Evolutionary conservation across 2,888 invertebrate species (phyloP).

Genomic region (Caenorhabditis sp.): DNA sequence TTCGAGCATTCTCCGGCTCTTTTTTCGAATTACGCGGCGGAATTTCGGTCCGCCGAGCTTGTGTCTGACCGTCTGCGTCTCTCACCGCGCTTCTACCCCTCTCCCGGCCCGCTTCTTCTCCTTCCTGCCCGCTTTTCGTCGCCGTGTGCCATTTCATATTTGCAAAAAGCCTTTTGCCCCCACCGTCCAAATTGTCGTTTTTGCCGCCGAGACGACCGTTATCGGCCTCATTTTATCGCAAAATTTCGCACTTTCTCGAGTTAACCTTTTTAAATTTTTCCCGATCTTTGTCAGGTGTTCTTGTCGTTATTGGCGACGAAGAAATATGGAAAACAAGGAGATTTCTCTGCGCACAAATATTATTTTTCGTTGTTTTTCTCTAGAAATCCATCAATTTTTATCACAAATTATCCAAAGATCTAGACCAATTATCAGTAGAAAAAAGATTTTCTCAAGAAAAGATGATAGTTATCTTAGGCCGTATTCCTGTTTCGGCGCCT

Average conservation of each 20-base stretch:
- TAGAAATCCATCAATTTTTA: no score
- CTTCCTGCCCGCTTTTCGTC: no score
- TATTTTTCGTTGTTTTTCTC: no score
- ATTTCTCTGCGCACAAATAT: no score
- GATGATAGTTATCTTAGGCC: conserved; percentile 36
- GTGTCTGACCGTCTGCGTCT: conserved; percentile 31
- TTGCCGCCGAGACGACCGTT: no score
- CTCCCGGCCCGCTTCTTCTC: conserved; percentile 8
- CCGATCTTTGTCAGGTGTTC: background rate
- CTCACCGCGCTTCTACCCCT: background rate
- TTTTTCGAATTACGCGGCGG: conserved; percentile 10
- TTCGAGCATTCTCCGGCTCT: background rate
- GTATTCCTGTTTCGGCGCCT: conserved; percentile 33
- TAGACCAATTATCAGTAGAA: no score
- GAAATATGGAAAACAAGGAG: no score
- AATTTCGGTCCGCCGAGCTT: conserved; percentile 9
- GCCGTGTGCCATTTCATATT: conserved; percentile 38
- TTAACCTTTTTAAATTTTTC: background rate
- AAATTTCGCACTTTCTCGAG: background rate
- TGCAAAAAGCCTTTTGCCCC: conserved; percentile 24
- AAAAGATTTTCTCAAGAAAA: background rate
- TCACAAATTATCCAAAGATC: no score
- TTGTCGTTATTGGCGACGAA: no score
- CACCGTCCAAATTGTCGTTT: background rate
- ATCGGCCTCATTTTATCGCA: background rate